These are phyloP conservation scores for Trachelus tabidus DNA, from an alignment of 2,888 invertebrate genomes.

Conservation along the genomic window DNA sequence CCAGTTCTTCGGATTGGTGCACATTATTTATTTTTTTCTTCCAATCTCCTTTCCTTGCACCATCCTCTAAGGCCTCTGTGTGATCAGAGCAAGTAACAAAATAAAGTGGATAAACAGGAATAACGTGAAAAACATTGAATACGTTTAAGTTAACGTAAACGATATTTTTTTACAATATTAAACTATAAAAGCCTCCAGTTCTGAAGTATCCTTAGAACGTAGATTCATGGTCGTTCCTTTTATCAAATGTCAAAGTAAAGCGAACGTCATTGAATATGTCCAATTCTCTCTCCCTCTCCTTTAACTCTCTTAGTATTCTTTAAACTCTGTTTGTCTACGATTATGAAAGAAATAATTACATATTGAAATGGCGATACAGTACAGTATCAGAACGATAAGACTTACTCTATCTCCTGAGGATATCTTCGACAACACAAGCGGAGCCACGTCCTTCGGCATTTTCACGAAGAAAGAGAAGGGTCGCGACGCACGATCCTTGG, in stretches of 20 bases:
- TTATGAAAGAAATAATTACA: background rate
- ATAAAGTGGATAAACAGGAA: background rate
- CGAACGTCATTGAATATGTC: background rate
- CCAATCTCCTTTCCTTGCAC: background rate
- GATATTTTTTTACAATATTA: background rate
- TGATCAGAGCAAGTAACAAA: background rate
- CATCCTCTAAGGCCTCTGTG: background rate
- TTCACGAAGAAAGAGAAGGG: background rate
- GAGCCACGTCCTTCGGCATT: background rate
- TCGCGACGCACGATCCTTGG: background rate
- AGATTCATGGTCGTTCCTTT: background rate
- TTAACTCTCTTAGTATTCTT: background rate
- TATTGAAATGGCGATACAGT: background rate
- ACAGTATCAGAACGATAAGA: background rate
- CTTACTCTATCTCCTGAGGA: background rate
- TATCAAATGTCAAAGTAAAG: background rate
- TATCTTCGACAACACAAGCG: background rate
- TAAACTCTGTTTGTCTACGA: background rate
- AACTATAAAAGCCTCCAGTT: too few relatives aligned
- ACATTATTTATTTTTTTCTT: background rate
- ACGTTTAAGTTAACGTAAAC: background rate
- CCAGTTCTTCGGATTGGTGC: background rate
- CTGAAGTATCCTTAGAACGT: too few relatives aligned
- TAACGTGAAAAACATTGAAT: background rate
- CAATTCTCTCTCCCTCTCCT: background rate